Conservation (phyloP, 2,113 vertebrate genomes). For the Halcyon senegalensis region DNA sequence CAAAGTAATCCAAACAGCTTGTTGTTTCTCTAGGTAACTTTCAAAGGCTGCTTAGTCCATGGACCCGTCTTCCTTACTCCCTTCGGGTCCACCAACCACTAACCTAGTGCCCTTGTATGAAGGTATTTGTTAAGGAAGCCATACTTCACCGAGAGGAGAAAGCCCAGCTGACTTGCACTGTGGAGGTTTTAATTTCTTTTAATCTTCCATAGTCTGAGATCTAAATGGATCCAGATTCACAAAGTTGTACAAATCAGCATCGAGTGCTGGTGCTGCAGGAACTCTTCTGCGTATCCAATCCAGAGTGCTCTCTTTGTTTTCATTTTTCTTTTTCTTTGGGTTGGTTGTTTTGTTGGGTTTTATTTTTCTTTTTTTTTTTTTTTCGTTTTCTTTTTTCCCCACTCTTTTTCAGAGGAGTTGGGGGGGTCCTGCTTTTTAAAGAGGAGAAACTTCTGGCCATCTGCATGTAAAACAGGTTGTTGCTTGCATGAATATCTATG, state of each 20-base stretch:
- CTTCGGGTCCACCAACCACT: neutral
- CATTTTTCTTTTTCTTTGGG: neutral
- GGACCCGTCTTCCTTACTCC: neutral
- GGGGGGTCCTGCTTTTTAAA: constrained; percentile 24
- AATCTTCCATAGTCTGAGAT: neutral
- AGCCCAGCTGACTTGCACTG: neutral
- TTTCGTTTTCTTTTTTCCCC: neutral
- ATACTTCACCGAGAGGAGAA: neutral
- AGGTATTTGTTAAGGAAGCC: neutral
- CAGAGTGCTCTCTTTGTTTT: constrained; percentile 6
- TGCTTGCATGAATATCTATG: constrained; percentile 34
- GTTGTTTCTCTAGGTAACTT: neutral
- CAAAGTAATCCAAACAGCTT: neutral
- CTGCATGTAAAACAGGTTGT: constrained; percentile 57
- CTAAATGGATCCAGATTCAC: neutral
- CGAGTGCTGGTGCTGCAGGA: neutral
- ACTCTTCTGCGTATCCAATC: neutral
- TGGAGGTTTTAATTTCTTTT: neutral
- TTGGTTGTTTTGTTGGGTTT: neutral
- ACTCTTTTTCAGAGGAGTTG: neutral
- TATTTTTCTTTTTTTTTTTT: neutral
- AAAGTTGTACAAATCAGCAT: neutral
- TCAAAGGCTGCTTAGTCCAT: neutral
- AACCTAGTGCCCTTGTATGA: neutral
- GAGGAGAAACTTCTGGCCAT: constrained; percentile 46